Base-by-base conservation (phyloP, 2,797 vertebrate species). In the Halcyon chelicuti region DNA sequence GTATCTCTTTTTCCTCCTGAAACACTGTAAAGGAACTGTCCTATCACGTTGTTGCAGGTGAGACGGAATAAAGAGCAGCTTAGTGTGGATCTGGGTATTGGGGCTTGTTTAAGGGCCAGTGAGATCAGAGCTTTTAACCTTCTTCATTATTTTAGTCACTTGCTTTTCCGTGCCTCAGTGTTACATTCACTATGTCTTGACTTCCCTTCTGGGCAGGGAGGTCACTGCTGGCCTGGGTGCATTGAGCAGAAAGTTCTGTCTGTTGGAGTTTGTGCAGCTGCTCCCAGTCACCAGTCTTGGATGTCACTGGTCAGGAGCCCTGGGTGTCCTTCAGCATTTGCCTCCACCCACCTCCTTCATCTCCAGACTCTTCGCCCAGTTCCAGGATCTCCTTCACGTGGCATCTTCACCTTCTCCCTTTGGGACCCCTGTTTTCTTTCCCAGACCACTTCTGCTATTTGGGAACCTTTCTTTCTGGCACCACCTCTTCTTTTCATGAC, bases 201-300 rank as follows among this genome's bases (percentile, higher is more conserved):
- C 29, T 54, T 84, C 1, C 2, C 29, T 35, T 93, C 39, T 52
- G 52, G 70, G 67, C 58, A 44, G n/a, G 3, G 26, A 33, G 58
- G 25, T 60, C 0, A 0, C 71, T 79, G 67, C 63, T 85, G 81
- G n/a, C 20, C 55, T 66, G 55, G 35, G 35, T 61, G 22, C 21
- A 6, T 65, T 0, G 0, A n/a, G 35, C 62, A 92, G 77, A 58
- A 68, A 47, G 31, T 70, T 2, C 0, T 1, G 0, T n/a, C 29
- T 21, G 12, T 37, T 31, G 57, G 21, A 14, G 23, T 1, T 52
- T 2, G 2, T 84, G 54, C 80, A 61, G 71, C 58, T 81, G 40
- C 35, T 73, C 7, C 21, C 2, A 1, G 37, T 74, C 63, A 33
- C 20, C 52, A 20, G 9, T 65, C 42, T 35, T 37, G 23, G 22